phyloP scores from a whole-genome alignment of 1,140 invertebrate species.

The Acromyrmex heyeri region DNA sequence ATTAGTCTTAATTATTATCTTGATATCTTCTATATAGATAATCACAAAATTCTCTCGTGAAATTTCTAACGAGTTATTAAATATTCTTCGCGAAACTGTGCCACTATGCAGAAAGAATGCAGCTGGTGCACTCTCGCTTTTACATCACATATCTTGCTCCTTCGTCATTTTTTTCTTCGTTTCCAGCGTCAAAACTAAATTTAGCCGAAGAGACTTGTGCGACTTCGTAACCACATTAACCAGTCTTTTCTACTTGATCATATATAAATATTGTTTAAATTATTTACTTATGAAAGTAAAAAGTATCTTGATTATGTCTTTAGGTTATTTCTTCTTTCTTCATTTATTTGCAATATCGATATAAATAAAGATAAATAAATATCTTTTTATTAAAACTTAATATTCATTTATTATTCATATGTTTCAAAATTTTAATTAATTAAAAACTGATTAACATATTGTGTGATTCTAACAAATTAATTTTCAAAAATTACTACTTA shows the following conservation, averaged over 20 bases:
- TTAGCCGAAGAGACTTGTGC: slow-evolving; percentile 65
- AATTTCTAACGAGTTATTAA: slow-evolving; percentile 50
- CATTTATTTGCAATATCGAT: not conserved
- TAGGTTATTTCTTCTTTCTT: slow-evolving; percentile 23
- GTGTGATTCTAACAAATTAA: not conserved
- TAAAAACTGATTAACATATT: not conserved
- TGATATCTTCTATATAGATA: not conserved
- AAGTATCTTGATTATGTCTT: not conserved
- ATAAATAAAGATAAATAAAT: not conserved
- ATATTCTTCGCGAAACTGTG: slow-evolving; percentile 54
- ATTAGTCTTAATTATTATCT: not conserved
- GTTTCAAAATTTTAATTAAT: not conserved
- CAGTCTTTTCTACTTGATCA: not conserved
- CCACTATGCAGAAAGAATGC: slow-evolving; percentile 47
- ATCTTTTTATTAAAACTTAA: not conserved
- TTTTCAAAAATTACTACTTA: not conserved
- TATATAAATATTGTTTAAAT: slow-evolving; percentile 8
- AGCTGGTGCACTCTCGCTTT: slow-evolving; percentile 62
- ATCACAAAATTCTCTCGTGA: slow-evolving; percentile 1
- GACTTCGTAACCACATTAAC: slow-evolving; percentile 53
- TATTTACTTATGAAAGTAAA: slow-evolving; percentile 8
- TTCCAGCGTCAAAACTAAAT: slow-evolving; percentile 63
- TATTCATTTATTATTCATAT: not conserved
- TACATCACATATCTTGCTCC: slow-evolving; percentile 37
- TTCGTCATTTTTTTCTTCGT: slow-evolving; percentile 59